Evolutionary conservation across 2,797 vertebrate genomes (phyloP).

Genomic region (Streptopelia turtur): DNA sequence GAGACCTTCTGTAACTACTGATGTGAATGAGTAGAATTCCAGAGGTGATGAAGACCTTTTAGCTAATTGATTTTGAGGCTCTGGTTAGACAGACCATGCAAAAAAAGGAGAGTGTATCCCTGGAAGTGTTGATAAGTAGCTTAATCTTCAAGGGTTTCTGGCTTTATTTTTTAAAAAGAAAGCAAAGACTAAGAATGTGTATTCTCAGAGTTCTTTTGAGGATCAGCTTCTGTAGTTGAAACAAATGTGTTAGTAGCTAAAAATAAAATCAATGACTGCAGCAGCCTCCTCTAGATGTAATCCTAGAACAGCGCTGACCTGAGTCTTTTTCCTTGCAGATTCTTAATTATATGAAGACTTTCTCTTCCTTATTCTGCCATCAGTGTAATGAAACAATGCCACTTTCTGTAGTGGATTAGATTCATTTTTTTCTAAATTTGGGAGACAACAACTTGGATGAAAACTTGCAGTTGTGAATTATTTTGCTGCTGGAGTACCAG

Average conservation of each 20-base stretch:
- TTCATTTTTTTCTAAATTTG: not conserved
- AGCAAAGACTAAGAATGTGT: conserved; percentile 26
- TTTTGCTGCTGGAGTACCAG: not conserved
- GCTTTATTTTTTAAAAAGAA: conserved; percentile 27
- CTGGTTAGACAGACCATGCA: not conserved
- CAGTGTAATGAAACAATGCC: not conserved
- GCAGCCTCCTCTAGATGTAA: not conserved
- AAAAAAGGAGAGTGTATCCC: not conserved
- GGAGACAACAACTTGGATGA: not conserved
- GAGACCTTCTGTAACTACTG: conserved; percentile 50
- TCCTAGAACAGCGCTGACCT: not conserved
- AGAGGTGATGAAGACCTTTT: conserved; percentile 54
- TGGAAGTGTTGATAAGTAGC: conserved; percentile 40
- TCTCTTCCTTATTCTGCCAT: not conserved
- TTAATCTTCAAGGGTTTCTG: conserved; percentile 44
- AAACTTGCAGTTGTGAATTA: not conserved
- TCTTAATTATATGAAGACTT: not conserved
- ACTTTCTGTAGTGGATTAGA: not conserved
- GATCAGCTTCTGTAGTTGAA: conserved; percentile 10
- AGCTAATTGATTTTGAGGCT: conserved; percentile 52
- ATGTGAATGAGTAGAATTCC: conserved; percentile 43
- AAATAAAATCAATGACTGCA: conserved; percentile 40
- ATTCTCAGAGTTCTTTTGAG: conserved; percentile 20
- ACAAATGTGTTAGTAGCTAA: conserved; percentile 25
- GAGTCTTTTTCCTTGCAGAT: not conserved